phyloP scores from a whole-genome alignment of 2,797 vertebrate species.

The Babyrousa celebensis region DNA sequence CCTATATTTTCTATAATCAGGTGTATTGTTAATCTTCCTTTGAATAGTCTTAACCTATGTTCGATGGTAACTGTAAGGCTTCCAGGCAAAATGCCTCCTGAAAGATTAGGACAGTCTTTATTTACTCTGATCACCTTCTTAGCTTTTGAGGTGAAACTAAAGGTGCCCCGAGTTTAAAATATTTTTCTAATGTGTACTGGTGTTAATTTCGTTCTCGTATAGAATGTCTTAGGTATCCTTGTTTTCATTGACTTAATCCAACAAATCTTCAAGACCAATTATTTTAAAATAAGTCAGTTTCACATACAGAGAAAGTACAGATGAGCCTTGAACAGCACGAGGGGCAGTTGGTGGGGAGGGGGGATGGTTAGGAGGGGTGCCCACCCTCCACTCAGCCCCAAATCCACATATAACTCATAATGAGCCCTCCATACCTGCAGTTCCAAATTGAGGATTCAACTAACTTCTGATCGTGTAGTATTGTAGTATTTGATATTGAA shows the following conservation, averaged over 20 bases:
- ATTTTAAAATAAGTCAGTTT: slow-evolving; percentile 56
- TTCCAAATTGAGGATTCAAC: not conserved
- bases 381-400: not conserved
- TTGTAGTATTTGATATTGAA: not conserved
- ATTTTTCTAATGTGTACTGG: not conserved
- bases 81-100: slow-evolving; percentile 7
- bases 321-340: not conserved
- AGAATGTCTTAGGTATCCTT: not conserved
- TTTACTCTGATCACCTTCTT: slow-evolving; percentile 15
- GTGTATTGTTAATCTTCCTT: slow-evolving; percentile 31
- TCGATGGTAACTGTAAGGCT: not conserved
- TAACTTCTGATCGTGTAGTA: not conserved
- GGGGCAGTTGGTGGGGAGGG: too few relatives aligned
- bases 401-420: not conserved
- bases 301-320: not conserved
- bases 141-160: slow-evolving; percentile 54
- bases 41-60: not conserved
- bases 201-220: not conserved
- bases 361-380: not conserved
- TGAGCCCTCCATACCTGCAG: not conserved
- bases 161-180: not conserved
- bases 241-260: slow-evolving; percentile 13
- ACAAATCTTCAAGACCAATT: slow-evolving; percentile 22
- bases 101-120: not conserved
- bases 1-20: not conserved